phyloP scores from a whole-genome alignment of 1,140 invertebrate species.

The Adelges cooleyi region DNA sequence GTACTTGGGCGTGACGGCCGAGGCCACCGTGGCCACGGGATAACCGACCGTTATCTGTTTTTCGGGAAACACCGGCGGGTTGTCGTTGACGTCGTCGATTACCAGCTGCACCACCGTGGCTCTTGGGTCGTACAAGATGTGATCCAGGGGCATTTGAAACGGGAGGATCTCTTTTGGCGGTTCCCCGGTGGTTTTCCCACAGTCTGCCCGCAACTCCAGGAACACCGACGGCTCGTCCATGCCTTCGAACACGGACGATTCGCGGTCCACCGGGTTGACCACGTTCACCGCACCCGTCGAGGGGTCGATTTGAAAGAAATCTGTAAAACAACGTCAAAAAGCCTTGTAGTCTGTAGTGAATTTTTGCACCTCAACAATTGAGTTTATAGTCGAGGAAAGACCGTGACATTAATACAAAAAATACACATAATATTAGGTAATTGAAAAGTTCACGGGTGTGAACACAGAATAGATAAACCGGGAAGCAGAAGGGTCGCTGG shows the following conservation, averaged over 20 bases:
- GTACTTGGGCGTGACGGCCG: not conserved
- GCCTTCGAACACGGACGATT: not conserved
- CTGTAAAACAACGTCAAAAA: not conserved
- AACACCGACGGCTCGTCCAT: slow-evolving; percentile 4
- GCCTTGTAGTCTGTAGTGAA: not conserved
- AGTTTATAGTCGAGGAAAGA: not conserved
- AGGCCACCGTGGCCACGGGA: not conserved
- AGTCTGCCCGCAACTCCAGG: not conserved
- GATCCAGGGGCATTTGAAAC: not conserved
- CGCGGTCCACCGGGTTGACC: not conserved
- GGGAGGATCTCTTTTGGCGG: not conserved
- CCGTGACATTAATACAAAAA: not conserved
- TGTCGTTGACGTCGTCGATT: not conserved
- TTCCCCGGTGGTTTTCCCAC: not conserved
- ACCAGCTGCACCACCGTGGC: not conserved
- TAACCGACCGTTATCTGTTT: not conserved
- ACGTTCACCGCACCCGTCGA: not conserved
- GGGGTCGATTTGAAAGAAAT: not conserved
- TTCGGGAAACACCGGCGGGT: not conserved
- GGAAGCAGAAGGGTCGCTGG: no score
- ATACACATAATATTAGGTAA: not conserved
- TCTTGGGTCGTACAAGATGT: not conserved
- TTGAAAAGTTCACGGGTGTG: no score
- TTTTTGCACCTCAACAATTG: not conserved
- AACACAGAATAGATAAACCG: no score